A percentile compares a stretch with the other conserved stretches of the same genome.
phyloP scores from a whole-genome alignment of 2,797 vertebrate species.

The Scolopax rusticola region DNA sequence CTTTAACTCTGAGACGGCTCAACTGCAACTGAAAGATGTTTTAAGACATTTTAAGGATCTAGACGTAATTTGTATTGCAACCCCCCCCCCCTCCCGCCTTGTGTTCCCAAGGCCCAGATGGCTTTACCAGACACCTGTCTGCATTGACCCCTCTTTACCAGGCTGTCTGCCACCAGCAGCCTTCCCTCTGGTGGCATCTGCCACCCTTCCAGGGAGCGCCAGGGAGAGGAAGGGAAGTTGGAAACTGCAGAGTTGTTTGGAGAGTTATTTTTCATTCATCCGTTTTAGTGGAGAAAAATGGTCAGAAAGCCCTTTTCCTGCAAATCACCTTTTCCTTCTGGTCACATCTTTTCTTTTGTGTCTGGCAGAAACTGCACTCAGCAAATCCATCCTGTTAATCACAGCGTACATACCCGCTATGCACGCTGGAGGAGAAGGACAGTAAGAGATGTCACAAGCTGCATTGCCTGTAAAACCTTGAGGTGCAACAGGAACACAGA shows the following conservation, averaged over 20 bases:
- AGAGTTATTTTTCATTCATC: not conserved
- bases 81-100: not conserved
- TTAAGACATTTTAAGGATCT: not conserved
- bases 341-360: not conserved
- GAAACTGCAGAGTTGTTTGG: not conserved
- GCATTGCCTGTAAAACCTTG: not conserved
- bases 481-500: not conserved
- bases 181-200: not conserved
- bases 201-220: accelerated
- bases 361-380: not conserved
- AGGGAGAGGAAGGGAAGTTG: not conserved
- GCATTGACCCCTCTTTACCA: not conserved
- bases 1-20: not conserved
- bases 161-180: not conserved
- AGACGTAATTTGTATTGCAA: not conserved
- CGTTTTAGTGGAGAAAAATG: not conserved
- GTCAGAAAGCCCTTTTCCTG: not conserved
- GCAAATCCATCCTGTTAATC: not conserved
- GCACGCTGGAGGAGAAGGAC: not conserved
- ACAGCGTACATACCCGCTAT: accelerated
- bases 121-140: not conserved
- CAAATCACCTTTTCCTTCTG: not conserved
- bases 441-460: not conserved
- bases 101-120: not conserved
- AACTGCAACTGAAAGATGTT: not conserved